These are phyloP conservation scores for Laupala kohalensis DNA, from an alignment of 1,140 invertebrate genomes.

Conservation along the genomic window DNA sequence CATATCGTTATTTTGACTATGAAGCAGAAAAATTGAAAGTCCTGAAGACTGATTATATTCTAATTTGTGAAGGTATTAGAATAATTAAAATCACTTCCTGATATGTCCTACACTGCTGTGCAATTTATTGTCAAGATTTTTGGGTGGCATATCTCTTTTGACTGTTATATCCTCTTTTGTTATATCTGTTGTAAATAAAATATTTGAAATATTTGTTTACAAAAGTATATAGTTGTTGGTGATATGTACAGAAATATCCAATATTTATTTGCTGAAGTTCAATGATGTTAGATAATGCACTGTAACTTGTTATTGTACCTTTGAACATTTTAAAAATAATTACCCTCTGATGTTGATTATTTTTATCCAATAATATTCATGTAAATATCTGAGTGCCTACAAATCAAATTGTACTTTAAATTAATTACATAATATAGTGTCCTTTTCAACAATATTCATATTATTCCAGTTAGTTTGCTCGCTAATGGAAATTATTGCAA, in stretches of 20 bases:
- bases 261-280: not conserved
- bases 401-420: too few species aligned
- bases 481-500: too few species aligned
- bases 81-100: not conserved
- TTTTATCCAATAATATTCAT: not conserved
- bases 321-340: not conserved
- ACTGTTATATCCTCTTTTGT: not conserved
- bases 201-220: not conserved
- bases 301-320: not conserved
- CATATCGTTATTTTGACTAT: too few species aligned
- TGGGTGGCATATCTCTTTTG: not conserved
- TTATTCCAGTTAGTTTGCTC: too few species aligned
- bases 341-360: not conserved
- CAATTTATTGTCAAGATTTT: not conserved
- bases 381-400: not conserved
- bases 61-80: too few species aligned
- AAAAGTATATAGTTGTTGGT: not conserved
- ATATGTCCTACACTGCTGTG: not conserved
- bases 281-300: not conserved
- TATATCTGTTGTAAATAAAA: not conserved
- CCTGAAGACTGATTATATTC: too few species aligned
- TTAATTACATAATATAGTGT: too few species aligned
- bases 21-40: too few species aligned
- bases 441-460: too few species aligned
- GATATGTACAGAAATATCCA: not conserved